Conservation (phyloP, 2,888 invertebrate species). For the Clusia tigrina region DNA sequence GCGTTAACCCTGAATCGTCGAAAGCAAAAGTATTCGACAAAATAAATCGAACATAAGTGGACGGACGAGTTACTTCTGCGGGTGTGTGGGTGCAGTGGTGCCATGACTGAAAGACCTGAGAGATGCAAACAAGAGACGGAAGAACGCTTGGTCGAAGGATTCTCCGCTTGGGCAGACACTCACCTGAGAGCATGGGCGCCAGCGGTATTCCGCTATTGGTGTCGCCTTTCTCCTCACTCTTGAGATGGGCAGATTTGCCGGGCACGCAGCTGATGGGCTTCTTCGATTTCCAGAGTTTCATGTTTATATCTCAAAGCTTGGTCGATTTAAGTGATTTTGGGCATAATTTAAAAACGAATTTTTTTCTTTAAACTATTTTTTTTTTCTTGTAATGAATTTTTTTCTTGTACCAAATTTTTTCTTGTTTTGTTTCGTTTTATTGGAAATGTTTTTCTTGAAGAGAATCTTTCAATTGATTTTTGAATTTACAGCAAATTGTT, state of each 20-base stretch:
- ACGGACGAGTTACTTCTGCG: no score
- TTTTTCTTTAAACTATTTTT: neutral
- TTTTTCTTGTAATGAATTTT: neutral
- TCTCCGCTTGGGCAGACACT: no score
- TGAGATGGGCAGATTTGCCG: slow-evolving; percentile 56
- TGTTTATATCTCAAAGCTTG: slow-evolving; percentile 34
- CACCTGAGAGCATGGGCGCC: slow-evolving; percentile 61
- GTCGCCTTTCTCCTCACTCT: slow-evolving; percentile 48
- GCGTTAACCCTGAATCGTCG: slow-evolving; percentile 50
- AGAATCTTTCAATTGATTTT: neutral
- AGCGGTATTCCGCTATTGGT: slow-evolving; percentile 51
- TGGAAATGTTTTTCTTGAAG: neutral
- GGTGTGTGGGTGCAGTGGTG: no score
- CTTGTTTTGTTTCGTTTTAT: no score
- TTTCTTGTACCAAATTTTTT: no score
- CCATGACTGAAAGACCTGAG: no score
- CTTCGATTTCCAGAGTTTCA: slow-evolving; percentile 65
- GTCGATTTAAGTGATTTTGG: neutral
- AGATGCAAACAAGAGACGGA: neutral
- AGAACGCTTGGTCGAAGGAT: neutral
- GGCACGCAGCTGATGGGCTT: slow-evolving; percentile 64
- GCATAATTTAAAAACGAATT: neutral
- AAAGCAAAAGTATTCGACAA: no score
- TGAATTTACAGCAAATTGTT: neutral
- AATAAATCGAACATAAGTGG: slow-evolving; percentile 35